These are phyloP conservation scores for Neotoma lepida DNA, from an alignment of 2,113 vertebrate species.

Conservation along the genomic window DNA sequence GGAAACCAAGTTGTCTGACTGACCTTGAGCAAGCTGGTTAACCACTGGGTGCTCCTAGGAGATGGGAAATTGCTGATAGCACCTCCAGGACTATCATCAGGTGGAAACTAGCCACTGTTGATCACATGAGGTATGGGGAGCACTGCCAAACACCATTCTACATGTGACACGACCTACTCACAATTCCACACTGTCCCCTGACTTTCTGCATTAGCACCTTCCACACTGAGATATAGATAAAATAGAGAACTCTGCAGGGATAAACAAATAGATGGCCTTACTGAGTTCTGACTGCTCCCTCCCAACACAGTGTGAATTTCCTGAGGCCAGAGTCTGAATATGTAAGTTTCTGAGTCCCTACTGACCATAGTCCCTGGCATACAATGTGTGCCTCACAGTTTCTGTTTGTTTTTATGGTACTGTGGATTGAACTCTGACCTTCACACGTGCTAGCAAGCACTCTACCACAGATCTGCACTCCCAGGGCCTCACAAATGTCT, in stretches of 20 bases:
- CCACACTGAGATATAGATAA: background rate
- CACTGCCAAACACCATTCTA: background rate
- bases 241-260: background rate
- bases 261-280: background rate
- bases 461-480: background rate
- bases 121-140: background rate
- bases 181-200: background rate
- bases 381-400: background rate
- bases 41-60: background rate
- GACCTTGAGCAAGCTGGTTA: background rate
- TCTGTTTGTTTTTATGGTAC: background rate
- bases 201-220: background rate
- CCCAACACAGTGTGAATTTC: background rate
- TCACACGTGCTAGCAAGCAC: background rate
- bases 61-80: background rate
- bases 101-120: background rate
- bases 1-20: conserved; percentile 3
- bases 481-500: background rate
- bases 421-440: background rate
- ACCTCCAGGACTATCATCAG: background rate
- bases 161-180: background rate
- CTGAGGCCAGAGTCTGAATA: background rate
- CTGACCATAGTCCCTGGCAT: background rate
- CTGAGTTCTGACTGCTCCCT: background rate
- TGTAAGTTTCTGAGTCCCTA: background rate